Percentiles rank a stretch among this genome's conserved stretches.
Evolutionary conservation across 2,797 vertebrate genomes (phyloP).

Genomic region (Iguana delicatissima): DNA sequence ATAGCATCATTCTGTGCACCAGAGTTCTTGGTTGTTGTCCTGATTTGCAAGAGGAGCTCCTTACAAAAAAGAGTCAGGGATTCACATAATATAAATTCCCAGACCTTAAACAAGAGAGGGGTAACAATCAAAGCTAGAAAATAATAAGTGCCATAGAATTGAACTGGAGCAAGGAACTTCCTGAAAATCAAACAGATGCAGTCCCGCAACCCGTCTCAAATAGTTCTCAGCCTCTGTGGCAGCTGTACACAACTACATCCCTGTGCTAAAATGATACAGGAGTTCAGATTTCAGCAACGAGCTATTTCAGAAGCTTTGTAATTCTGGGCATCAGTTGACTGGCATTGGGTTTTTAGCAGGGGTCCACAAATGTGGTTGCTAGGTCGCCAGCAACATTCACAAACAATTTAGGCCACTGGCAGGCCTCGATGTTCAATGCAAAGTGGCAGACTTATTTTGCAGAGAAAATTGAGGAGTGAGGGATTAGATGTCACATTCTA

Average conservation of each 20-base stretch:
- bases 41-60: not conserved
- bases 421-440: not conserved
- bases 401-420: not conserved
- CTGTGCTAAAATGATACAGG: not conserved
- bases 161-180: not conserved
- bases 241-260: not conserved
- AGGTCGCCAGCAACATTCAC: not conserved
- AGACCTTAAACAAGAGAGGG: not conserved
- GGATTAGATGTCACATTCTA: not conserved
- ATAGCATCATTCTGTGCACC: not conserved
- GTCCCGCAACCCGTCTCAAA: not conserved
- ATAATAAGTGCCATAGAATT: not conserved
- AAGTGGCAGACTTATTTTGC: not conserved
- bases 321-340: slow-evolving; percentile 71
- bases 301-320: slow-evolving; percentile 21
- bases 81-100: slow-evolving; percentile 12
- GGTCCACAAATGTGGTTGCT: slow-evolving; percentile 26
- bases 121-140: not conserved
- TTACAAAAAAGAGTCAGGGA: not conserved
- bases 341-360: slow-evolving; percentile 51
- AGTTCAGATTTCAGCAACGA: not conserved
- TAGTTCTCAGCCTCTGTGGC: not conserved
- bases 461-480: not conserved
- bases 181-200: not conserved
- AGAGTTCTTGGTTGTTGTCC: not conserved